These are phyloP conservation scores for Ctenicera cuprea DNA, from an alignment of 2,888 invertebrate species.

Conservation along the genomic window DNA sequence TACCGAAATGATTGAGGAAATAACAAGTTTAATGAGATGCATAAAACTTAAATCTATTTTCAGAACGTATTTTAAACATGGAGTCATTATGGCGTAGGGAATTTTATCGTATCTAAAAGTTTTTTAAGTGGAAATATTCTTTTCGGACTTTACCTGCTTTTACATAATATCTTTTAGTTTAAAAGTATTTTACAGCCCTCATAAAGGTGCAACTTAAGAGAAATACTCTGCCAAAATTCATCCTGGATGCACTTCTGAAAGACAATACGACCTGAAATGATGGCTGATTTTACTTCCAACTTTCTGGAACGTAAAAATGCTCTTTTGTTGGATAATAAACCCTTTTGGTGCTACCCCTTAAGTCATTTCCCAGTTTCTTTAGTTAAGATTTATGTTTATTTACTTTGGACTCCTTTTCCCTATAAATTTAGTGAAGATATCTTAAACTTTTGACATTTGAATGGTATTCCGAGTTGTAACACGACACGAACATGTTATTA, in stretches of 20 bases:
- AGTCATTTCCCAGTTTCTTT: neutral
- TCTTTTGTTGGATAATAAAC: conserved; percentile 9
- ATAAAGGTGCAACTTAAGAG: conserved; percentile 1
- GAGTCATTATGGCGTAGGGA: neutral
- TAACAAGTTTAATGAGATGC: no score
- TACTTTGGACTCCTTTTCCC: neutral
- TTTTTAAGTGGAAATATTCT: neutral
- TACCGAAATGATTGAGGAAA: no score
- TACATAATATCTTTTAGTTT: conserved; percentile 4
- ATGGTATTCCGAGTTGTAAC: conserved; percentile 1
- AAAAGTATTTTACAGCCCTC: neutral
- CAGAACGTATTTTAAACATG: neutral
- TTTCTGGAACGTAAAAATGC: conserved; percentile 1
- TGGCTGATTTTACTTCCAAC: conserved; percentile 1
- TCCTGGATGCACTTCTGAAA: conserved; percentile 5
- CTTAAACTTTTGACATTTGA: neutral
- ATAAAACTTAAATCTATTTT: neutral
- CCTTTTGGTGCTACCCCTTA: neutral
- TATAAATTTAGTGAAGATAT: neutral
- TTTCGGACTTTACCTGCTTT: neutral
- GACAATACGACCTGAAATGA: conserved; percentile 17
- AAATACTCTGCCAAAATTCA: neutral
- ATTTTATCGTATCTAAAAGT: neutral
- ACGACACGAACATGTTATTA: neutral
- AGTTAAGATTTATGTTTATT: neutral